These are phyloP conservation scores for Sycobia sp. DNA, from an alignment of 1,140 invertebrate genomes.

Conservation along the genomic window DNA sequence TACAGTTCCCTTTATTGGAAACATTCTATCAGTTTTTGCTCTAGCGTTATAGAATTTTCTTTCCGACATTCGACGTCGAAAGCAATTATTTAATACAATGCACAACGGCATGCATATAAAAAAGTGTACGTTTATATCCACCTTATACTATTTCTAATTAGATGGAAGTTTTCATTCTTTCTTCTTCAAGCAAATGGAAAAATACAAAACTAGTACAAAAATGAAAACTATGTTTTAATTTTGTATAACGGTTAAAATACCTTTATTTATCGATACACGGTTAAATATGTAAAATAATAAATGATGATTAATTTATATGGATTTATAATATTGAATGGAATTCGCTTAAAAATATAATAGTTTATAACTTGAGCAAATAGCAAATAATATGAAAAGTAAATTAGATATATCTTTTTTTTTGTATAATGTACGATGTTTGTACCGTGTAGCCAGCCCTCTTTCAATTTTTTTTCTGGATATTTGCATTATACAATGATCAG, in stretches of 20 bases:
- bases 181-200: neutral
- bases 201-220: slow-evolving; percentile 31
- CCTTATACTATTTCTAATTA: slow-evolving; percentile 2
- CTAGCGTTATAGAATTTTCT: slow-evolving; percentile 27
- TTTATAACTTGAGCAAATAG: too few relatives aligned
- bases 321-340: too few relatives aligned
- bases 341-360: too few relatives aligned
- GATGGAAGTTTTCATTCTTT: neutral
- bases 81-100: slow-evolving; percentile 4
- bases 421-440: too few relatives aligned
- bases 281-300: neutral
- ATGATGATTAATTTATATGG: too few relatives aligned
- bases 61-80: slow-evolving; percentile 21
- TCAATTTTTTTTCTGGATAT: too few relatives aligned
- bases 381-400: too few relatives aligned
- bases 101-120: slow-evolving; percentile 19
- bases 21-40: slow-evolving; percentile 23
- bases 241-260: neutral
- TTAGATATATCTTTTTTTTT: too few relatives aligned
- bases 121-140: slow-evolving; percentile 14
- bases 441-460: too few relatives aligned
- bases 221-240: slow-evolving; percentile 4
- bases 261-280: too few relatives aligned
- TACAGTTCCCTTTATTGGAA: slow-evolving; percentile 19
- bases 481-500: too few relatives aligned